Evolutionary conservation across 1,140 invertebrate species (phyloP).

Genomic region (Whitmania pigra): DNA sequence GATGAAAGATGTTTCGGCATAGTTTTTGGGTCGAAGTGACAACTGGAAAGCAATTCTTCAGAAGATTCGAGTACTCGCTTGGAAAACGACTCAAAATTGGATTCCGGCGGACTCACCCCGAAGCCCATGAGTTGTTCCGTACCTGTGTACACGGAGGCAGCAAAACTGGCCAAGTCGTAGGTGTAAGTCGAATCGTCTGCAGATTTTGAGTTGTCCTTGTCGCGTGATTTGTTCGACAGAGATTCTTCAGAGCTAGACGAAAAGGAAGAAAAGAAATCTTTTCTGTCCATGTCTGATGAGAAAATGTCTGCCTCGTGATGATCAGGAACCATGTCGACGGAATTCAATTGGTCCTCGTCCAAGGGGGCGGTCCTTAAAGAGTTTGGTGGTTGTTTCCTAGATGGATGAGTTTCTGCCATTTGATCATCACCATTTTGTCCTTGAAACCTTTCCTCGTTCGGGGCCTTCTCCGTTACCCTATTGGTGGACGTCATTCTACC

Average conservation of each 20-base stretch:
- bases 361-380: neutral
- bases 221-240: neutral
- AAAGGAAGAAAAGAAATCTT: neutral
- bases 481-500: too few species aligned
- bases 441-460: too few species aligned
- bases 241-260: constrained; percentile 11
- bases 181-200: neutral
- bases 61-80: neutral
- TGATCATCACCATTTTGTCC: too few species aligned
- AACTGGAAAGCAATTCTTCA: neutral
- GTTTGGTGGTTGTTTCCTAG: neutral
- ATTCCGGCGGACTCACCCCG: neutral
- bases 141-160: constrained; percentile 6
- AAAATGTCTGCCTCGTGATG: neutral
- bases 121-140: constrained; percentile 11
- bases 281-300: neutral
- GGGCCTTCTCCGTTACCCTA: too few species aligned
- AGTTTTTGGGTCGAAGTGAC: neutral
- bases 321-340: neutral
- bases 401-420: neutral
- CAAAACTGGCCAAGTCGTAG: constrained; percentile 16
- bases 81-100: neutral
- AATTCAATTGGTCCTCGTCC: neutral
- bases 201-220: neutral
- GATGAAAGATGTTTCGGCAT: neutral